Evolutionary conservation across 2,113 vertebrate species (phyloP).

Genomic region (Capra hircus): DNA sequence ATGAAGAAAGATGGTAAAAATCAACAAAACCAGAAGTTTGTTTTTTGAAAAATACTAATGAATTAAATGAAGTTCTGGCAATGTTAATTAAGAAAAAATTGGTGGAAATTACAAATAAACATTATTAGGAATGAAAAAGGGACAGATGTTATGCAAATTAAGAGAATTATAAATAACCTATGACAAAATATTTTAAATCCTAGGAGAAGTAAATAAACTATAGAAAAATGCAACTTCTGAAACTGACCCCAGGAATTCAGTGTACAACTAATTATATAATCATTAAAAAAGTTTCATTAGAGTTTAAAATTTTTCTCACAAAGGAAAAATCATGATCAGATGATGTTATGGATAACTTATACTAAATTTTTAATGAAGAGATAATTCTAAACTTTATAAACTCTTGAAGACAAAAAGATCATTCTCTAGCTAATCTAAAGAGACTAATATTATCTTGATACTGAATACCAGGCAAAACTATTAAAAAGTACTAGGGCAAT

Average conservation of each 20-base stretch:
- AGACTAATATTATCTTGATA: not conserved
- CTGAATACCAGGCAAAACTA: not conserved
- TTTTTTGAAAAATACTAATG: conserved; percentile 27
- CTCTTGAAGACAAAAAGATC: not conserved
- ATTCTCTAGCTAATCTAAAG: not conserved
- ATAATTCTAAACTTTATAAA: not conserved
- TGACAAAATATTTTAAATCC: not conserved
- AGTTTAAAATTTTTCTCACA: not conserved
- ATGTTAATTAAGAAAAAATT: not conserved
- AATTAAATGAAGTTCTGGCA: not conserved
- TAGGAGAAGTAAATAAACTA: not conserved
- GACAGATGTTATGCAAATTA: not conserved
- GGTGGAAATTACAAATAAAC: not conserved
- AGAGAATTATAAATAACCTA: not conserved
- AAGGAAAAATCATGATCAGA: not conserved
- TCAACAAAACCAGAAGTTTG: not conserved
- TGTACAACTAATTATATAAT: not conserved
- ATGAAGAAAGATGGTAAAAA: not conserved
- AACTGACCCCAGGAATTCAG: not conserved
- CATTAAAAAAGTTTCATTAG: not conserved
- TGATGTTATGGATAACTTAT: not conserved
- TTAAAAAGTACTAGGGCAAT: not conserved
- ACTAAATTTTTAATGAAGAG: not conserved
- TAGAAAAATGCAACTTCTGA: conserved; percentile 6
- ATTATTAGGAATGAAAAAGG: not conserved